Conservation (phyloP, 2,113 vertebrate species). For the Myotis brandtii region DNA sequence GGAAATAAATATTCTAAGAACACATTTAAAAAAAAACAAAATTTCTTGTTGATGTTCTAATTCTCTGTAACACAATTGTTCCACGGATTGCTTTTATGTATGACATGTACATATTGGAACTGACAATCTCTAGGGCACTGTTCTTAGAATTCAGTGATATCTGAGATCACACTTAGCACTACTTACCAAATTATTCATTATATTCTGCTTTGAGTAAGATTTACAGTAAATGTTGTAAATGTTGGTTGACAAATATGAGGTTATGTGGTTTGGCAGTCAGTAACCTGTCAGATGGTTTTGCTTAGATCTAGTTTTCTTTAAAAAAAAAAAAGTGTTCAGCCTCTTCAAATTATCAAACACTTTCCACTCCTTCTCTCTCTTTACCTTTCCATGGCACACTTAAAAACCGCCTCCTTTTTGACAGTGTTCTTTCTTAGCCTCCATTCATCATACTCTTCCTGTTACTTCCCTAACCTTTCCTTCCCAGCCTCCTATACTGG, state of each 20-base stretch:
- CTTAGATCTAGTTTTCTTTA: slow-evolving; percentile 44
- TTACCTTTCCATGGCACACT: neutral
- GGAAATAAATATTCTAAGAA: slow-evolving; percentile 7
- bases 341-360: neutral
- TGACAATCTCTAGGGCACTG: neutral
- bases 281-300: slow-evolving; percentile 67
- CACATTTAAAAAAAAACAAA: neutral
- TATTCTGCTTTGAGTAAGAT: slow-evolving; percentile 44
- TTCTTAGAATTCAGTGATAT: slow-evolving; percentile 49
- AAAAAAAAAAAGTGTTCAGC: neutral
- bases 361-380: neutral
- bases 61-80: slow-evolving; percentile 6
- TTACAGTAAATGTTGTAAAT: slow-evolving; percentile 59
- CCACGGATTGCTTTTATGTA: neutral
- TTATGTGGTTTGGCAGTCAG: slow-evolving; percentile 71
- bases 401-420: neutral
- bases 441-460: neutral
- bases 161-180: slow-evolving; percentile 53
- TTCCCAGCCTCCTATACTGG: neutral
- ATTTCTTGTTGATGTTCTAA: neutral
- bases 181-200: slow-evolving; percentile 61
- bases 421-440: neutral
- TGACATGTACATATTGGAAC: neutral
- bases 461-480: neutral
- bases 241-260: slow-evolving; percentile 72